Evolutionary conservation across 2,888 invertebrate genomes (phyloP).

Genomic region (Patella caerulea): DNA sequence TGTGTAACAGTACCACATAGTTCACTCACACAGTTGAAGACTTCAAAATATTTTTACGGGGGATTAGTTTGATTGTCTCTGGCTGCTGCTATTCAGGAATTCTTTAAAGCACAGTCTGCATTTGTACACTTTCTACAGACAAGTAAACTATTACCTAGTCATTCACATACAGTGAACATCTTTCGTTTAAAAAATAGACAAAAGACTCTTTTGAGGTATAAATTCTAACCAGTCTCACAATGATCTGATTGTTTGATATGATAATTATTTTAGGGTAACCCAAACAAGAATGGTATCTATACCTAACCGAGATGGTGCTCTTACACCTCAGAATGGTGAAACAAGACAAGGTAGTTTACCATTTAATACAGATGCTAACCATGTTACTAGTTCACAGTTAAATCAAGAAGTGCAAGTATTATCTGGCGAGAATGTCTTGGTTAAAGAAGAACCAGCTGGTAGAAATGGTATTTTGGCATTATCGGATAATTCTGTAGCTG

Average conservation of each 20-base stretch:
- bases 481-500: not conserved
- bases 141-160: too few species aligned
- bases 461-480: not conserved
- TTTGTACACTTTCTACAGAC: too few species aligned
- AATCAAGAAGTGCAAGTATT: slow-evolving; percentile 21
- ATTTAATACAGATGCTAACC: slow-evolving; percentile 39
- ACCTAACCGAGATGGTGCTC: slow-evolving; percentile 29
- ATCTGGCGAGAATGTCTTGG: not conserved
- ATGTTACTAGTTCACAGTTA: slow-evolving; percentile 46
- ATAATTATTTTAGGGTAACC: slow-evolving; percentile 12
- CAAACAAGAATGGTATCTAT: slow-evolving; percentile 36
- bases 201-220: too few species aligned
- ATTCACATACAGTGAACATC: too few species aligned
- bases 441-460: slow-evolving; percentile 3
- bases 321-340: slow-evolving; percentile 28
- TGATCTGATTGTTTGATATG: not conserved
- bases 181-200: too few species aligned
- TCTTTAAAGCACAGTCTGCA: too few species aligned
- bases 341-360: slow-evolving; percentile 41
- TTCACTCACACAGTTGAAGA: too few species aligned
- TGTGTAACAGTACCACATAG: too few species aligned
- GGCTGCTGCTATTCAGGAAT: too few species aligned
- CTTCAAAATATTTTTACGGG: too few species aligned
- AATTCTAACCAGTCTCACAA: too few species aligned
- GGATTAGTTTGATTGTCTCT: too few species aligned